Percentiles rank a stretch among this genome's conserved stretches.
Evolutionary conservation across 2,888 invertebrate species (phyloP).

Genomic region (Julus scandinavius): DNA sequence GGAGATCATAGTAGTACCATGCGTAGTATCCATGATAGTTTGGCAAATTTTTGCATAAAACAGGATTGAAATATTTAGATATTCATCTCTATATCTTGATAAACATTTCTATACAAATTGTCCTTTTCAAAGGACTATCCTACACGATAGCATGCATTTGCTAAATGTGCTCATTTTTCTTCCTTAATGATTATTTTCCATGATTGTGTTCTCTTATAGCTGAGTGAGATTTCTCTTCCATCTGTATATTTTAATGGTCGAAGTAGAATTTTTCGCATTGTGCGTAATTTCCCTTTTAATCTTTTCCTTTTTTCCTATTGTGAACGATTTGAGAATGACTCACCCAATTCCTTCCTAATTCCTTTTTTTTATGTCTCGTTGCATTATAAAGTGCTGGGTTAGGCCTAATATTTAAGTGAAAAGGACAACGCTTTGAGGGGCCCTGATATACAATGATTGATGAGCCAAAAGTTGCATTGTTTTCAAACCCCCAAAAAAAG

Average conservation of each 20-base stretch:
- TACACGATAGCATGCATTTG: no score
- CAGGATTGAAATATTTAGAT: no score
- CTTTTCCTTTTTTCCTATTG: neutral
- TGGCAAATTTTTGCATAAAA: no score
- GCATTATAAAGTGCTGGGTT: constrained; percentile 30
- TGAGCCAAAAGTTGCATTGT: constrained; percentile 42
- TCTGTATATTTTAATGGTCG: neutral
- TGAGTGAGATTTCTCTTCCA: constrained; percentile 4
- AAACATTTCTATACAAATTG: no score
- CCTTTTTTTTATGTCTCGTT: constrained; percentile 1
- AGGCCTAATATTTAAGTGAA: constrained; percentile 42
- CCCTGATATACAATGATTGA: constrained; percentile 32
- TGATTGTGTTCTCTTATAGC: neutral
- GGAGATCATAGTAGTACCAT: no score
- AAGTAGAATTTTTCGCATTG: neutral
- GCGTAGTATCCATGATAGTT: no score
- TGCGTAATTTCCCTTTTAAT: constrained; percentile 22
- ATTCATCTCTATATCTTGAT: no score
- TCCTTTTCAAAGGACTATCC: no score
- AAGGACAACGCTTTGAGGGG: constrained; percentile 29
- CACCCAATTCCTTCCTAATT: constrained; percentile 39
- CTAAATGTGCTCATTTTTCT: neutral
- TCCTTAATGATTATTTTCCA: neutral
- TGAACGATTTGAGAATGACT: constrained; percentile 1
- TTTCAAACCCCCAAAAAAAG: constrained; percentile 15